phyloP scores from a whole-genome alignment of 2,113 vertebrate species.

The Peromyscus polionotus region DNA sequence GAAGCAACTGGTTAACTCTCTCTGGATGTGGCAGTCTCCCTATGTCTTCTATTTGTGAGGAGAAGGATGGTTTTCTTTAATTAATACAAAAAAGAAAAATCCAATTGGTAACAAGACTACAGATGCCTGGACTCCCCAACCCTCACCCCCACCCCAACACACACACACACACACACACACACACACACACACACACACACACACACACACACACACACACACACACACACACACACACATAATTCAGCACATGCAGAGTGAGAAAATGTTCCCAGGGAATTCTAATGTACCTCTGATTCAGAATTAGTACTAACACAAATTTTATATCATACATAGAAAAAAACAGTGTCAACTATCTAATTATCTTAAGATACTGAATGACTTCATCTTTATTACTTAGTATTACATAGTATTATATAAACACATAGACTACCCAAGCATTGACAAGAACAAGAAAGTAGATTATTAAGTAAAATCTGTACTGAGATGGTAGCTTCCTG shows the following conservation, averaged over 20 bases:
- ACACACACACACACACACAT: no score
- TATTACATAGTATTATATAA: neutral
- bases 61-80: neutral
- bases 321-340: conserved; percentile 5
- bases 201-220: no score
- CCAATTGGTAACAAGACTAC: neutral
- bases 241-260: neutral
- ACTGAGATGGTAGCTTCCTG: neutral
- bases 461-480: neutral
- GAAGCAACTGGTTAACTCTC: neutral
- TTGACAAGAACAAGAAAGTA: neutral
- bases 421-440: neutral
- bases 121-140: neutral
- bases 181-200: no score
- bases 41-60: neutral
- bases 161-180: no score
- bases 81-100: neutral
- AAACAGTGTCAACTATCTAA: neutral
- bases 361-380: neutral
- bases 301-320: neutral
- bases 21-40: neutral
- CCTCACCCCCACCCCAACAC: no score
- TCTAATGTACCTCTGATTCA: neutral
- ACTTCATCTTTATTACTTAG: neutral
- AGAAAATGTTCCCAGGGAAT: conserved; percentile 19